Percentiles rank a stretch among this genome's conserved stretches.
phyloP scores from a whole-genome alignment of 2,888 invertebrate species.

The Papilio gigon region DNA sequence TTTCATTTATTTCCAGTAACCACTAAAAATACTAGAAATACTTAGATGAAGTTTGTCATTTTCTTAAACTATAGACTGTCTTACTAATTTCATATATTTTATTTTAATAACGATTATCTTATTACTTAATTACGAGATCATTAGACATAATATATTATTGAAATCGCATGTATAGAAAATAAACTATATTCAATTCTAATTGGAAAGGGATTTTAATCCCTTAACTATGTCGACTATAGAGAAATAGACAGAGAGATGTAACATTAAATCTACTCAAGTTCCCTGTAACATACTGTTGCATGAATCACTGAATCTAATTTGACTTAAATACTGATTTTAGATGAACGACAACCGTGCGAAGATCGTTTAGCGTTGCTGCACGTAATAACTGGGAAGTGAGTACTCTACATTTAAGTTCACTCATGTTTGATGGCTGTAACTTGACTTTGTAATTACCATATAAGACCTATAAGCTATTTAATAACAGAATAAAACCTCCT shows the following conservation, averaged over 20 bases:
- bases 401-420: constrained; percentile 22
- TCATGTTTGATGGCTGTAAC: not conserved
- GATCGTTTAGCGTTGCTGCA: not conserved
- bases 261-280: not conserved
- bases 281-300: not conserved
- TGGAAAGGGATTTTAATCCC: not conserved
- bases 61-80: no score
- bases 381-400: constrained; percentile 4
- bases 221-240: not conserved
- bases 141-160: no score
- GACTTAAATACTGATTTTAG: constrained; percentile 4
- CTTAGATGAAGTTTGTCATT: no score
- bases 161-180: no score
- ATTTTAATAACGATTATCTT: no score
- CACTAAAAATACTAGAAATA: no score
- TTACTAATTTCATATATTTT: no score
- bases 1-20: no score
- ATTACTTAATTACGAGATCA: no score
- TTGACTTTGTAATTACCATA: constrained; percentile 10
- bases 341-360: constrained; percentile 17
- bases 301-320: not conserved
- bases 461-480: not conserved
- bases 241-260: not conserved
- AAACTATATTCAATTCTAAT: no score
- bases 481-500: not conserved